Evolutionary conservation across 2,113 vertebrate genomes (phyloP), one percentile per base, ranked within the genome.

Genomic region (Ochotona princeps): DNA sequence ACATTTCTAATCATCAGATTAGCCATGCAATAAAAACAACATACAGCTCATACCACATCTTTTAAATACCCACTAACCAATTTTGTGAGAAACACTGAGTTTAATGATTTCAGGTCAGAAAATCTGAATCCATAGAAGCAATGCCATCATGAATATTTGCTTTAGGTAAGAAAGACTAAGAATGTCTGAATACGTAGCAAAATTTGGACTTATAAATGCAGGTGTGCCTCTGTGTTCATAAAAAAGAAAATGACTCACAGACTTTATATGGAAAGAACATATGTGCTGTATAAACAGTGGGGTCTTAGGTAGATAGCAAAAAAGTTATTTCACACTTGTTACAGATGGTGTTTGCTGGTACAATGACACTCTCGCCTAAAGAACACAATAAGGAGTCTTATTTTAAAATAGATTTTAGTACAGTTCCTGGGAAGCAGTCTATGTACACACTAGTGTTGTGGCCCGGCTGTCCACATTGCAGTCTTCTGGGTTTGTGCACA

Each of bases 101-200:
- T 95, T 92, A 80, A 86, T 11, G 86, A 28, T 88, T 4, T 79
- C 30, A 85, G 17, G 76, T 90, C 61, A 88, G 57, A 88, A 85
- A 79, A 21, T 70, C 17, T 94, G 6, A 94, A 75, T 83, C n/a
- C 32, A 67, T 85, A 75, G 82, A 67, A 87, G 18, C 23, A 63
- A 89, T 92, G 61, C 14, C 92, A 54, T 66, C 80, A 66, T 65
- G 35, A 90, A 67, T 79, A 79, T 83, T 83, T 79, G 11, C 92
- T 72, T 23, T 60, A 35, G 8, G n/a, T 54, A 65, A 20, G 57
- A 78, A 81, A 84, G 30, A 25, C 32, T 76, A 44, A 67, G 81
- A 85, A 54, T 89, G 26, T 63, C 83, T 70, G 11, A 1, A 3
- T 63, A 54, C 92, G 4, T 86, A 82, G 82, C 18, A 72, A 93